These are phyloP conservation scores for Lepidocyrtoides sp. DNA, from an alignment of 2,888 invertebrate species.

Conservation along the genomic window DNA sequence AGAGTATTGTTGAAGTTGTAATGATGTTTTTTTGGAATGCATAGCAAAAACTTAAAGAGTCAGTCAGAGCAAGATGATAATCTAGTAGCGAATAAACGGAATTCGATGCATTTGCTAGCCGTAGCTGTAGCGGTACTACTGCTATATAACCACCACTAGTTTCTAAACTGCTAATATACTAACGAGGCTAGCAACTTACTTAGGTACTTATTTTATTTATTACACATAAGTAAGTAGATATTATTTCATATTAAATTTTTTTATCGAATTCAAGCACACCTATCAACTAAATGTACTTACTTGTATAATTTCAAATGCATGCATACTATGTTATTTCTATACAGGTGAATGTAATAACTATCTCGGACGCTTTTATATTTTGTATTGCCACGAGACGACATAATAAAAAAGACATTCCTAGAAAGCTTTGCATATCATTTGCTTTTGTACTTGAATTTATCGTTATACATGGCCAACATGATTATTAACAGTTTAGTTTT, in stretches of 20 bases:
- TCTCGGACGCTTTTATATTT: not conserved
- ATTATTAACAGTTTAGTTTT: constrained; percentile 1
- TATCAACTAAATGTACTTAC: not conserved
- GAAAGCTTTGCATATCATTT: constrained; percentile 29
- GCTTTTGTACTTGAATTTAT: not conserved
- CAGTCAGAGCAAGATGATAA: not conserved
- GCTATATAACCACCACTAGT: not conserved
- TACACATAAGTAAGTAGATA: too few species aligned
- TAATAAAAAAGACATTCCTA: not conserved
- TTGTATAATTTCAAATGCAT: not conserved
- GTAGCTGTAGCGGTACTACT: not conserved
- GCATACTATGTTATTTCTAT: too few species aligned
- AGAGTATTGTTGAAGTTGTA: constrained; percentile 27
- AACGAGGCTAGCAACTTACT: too few species aligned
- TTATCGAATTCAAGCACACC: too few species aligned
- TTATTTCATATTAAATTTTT: too few species aligned
- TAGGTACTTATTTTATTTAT: too few species aligned
- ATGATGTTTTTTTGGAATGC: constrained; percentile 15
- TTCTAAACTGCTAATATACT: too few species aligned
- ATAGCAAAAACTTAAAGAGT: not conserved
- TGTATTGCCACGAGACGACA: not conserved
- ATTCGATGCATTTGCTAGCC: not conserved
- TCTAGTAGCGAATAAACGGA: not conserved
- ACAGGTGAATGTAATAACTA: not conserved
- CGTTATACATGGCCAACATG: not conserved